phyloP scores from a whole-genome alignment of 2,797 vertebrate genomes.

The Myripristis murdjan region DNA sequence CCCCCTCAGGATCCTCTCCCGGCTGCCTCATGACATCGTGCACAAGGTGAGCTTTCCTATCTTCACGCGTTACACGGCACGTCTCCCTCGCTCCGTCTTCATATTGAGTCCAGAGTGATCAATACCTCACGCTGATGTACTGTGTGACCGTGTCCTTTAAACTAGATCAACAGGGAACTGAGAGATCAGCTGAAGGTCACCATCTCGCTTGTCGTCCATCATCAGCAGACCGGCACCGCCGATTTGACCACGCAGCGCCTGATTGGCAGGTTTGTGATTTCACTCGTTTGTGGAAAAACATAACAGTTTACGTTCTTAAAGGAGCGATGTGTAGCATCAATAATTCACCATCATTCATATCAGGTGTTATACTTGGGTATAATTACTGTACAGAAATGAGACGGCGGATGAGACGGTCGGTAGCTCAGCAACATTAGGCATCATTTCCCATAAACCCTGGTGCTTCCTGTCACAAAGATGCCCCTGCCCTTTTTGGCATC shows the following conservation, averaged over 20 bases:
- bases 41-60: conserved; percentile 76
- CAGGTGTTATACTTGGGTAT: too few species aligned
- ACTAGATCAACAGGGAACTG: conserved; percentile 77
- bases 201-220: conserved; percentile 66
- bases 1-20: conserved; percentile 78
- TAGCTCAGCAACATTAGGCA: too few species aligned
- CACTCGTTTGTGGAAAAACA: not conserved
- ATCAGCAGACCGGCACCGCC: conserved; percentile 72
- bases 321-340: too few species aligned
- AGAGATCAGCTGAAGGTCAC: conserved; percentile 63
- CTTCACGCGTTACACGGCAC: not conserved
- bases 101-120: conserved; percentile 3
- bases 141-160: conserved; percentile 11
- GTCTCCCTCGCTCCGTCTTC: not conserved
- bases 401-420: too few species aligned
- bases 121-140: not conserved
- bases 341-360: too few species aligned
- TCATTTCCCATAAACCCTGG: too few species aligned
- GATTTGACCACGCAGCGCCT: conserved; percentile 72
- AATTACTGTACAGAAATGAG: too few species aligned
- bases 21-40: conserved; percentile 73
- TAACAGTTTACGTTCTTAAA: not conserved
- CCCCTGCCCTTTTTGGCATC: too few species aligned
- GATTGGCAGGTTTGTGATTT: conserved; percentile 76
- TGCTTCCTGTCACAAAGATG: too few species aligned